A percentile compares a stretch with the other conserved stretches of the same genome.
Evolutionary conservation across 2,113 vertebrate genomes (phyloP).

Genomic region (mouse (Mus musculus)): GRCm39 chr2:93509001-93509500

Average conservation of each 20-base stretch:
- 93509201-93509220: neutral
- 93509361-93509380: neutral
- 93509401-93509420: neutral
- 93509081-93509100: neutral
- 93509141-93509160: neutral
- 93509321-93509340: neutral
- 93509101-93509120: neutral
- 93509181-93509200: neutral
- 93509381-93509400: neutral
- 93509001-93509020: neutral
- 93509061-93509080: neutral
- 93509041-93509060: neutral
- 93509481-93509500: neutral
- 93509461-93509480: neutral
- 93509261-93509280: neutral
- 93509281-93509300: neutral
- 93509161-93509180: neutral
- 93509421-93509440: neutral
- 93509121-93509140: neutral
- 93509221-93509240: neutral
- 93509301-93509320: neutral
- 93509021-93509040: rapidly evolving
- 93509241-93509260: neutral
- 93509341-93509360: neutral
- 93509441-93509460: neutral